Evolutionary conservation across 1,140 invertebrate genomes (phyloP), one percentile per base, ranked within the genome.

Genomic region (Lucilia cuprina): DNA sequence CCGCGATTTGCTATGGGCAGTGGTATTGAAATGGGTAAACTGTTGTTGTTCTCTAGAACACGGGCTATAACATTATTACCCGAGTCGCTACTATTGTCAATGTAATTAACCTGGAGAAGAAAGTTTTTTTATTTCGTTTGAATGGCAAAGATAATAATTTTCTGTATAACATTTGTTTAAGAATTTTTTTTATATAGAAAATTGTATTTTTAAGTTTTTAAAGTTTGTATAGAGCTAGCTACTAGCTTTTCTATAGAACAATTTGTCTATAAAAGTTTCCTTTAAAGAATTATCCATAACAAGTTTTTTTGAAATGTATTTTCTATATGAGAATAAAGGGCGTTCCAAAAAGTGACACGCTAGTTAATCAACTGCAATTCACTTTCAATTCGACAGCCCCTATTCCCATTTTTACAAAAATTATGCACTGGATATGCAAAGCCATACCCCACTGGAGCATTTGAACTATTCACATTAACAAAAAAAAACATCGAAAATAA

Each of bases 371-470:
- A 82, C 47, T 49, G 84, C 84, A 83, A 85, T 85, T 49, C 84
- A 85, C 82, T 70, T 83, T 83, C 12, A 30, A 9, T 70, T 10
- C 25, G 50, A 60, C 80, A 78, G 85, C 89, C 87, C 41, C 84
- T 74, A 82, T 9, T 77, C 87, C 87, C 89, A 86, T 74, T 14
- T 82, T n/a, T 80, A 75, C 86, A 90, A 90, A 90, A 90, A 90
- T 90, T 90, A 87, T 82, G 87, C 88, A 88, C 89, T 90, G 89
- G 89, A 90, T 90, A 90, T 90, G 89, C 88, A 90, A 90, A 90
- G 87, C 89, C 89, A 90, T 90, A 90, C 89, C 89, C 89, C 89
- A 90, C 88, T 88, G 88, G 84, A 85, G 88, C 34, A 86, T 85
- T 84, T 74, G 41, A 70, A 85, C 83, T 82, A 78, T 83, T 86